phyloP scores from a whole-genome alignment of 35 echinoderm and acorn worm species.

The Hemicentrotus pulcherrimus region DNA sequence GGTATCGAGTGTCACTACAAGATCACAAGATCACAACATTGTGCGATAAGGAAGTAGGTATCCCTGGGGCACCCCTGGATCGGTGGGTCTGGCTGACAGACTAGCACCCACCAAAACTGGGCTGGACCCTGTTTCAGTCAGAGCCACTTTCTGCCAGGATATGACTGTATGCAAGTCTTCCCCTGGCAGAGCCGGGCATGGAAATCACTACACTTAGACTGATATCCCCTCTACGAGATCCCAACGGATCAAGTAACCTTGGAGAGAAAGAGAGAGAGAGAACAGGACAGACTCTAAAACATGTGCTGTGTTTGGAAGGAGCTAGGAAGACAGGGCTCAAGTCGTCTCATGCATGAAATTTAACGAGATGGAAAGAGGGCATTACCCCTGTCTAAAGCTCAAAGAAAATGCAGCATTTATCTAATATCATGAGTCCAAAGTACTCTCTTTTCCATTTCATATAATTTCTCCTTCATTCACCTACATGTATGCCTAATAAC shows the following conservation, averaged over 20 bases:
- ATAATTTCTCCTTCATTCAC: background rate
- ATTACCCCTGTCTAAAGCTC: background rate
- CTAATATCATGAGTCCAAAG: background rate
- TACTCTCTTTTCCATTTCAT: background rate
- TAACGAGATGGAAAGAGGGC: background rate
- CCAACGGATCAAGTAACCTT: conserved; percentile 10
- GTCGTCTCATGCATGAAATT: background rate
- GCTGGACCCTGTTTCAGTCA: background rate
- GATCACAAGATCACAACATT: background rate
- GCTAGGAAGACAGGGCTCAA: background rate
- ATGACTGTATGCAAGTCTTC: conserved; percentile 44
- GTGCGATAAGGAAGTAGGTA: background rate
- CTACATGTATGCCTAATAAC: background rate
- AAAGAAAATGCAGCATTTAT: background rate
- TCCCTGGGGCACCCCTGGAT: background rate
- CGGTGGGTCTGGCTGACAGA: background rate
- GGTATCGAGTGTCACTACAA: background rate
- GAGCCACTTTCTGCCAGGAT: conserved; percentile 42
- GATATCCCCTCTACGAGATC: conserved; percentile 16
- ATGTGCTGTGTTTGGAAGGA: background rate
- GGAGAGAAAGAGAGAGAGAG: background rate
- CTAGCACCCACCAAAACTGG: background rate
- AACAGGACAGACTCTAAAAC: background rate
- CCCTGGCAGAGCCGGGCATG: background rate
- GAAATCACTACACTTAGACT: conserved; percentile 22